A percentile compares a stretch with the other conserved stretches of the same genome.
Evolutionary conservation across 2,797 vertebrate species (phyloP).

Genomic region (Pangasius macronema): DNA sequence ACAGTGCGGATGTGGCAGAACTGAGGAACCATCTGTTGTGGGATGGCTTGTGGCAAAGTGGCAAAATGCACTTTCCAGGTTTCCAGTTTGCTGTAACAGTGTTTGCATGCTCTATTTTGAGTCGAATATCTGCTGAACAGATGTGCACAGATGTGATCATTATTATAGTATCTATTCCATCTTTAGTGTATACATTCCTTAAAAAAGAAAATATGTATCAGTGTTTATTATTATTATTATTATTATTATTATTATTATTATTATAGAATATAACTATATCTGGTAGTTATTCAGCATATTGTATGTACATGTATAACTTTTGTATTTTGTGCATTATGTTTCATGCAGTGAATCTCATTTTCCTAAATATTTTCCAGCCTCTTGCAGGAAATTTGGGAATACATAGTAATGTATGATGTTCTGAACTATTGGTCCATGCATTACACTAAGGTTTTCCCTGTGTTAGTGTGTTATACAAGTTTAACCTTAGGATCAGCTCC

Average conservation of each 20-base stretch:
- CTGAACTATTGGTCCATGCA: not conserved
- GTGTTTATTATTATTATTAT: not conserved
- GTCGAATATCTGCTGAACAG: not conserved
- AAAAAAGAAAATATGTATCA: not conserved
- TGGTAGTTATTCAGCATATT: not conserved
- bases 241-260: too few relatives aligned
- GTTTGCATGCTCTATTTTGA: not conserved
- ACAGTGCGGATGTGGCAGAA: conserved; percentile 24
- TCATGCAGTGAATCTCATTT: not conserved
- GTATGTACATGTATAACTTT: not conserved
- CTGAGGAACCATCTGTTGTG: conserved; percentile 39
- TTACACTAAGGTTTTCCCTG: not conserved
- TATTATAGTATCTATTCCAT: not conserved
- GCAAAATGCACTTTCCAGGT: not conserved
- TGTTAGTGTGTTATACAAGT: not conserved
- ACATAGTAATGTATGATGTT: not conserved
- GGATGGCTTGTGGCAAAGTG: conserved; percentile 12
- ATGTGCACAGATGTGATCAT: not conserved
- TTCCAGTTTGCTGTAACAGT: not conserved
- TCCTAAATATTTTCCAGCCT: not conserved
- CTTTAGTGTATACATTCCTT: not conserved
- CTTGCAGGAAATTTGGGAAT: not conserved
- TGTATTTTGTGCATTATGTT: not conserved
- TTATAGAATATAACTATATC: not conserved
- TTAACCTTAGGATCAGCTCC: not conserved